A percentile compares a stretch with the other conserved stretches of the same genome.
These are phyloP conservation scores for Pipistrellus pipistrellus DNA, from an alignment of 2,797 vertebrate genomes.

Conservation along the genomic window DNA sequence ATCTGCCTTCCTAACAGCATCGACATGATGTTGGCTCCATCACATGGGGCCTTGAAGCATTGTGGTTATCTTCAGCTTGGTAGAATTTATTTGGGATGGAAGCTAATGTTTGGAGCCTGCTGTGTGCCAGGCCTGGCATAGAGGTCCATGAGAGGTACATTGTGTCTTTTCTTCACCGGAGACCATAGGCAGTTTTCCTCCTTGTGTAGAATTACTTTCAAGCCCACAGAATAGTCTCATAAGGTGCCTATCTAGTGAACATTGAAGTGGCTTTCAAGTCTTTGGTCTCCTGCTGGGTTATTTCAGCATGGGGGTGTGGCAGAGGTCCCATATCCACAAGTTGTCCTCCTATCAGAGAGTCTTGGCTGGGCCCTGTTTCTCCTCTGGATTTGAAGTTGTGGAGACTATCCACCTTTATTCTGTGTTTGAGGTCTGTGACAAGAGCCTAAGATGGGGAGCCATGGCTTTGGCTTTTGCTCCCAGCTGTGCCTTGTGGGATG, in stretches of 20 bases:
- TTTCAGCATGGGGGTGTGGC: rapidly evolving
- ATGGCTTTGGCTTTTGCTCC: neutral
- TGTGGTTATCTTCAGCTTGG: neutral
- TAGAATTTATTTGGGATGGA: neutral
- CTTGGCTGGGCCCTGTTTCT: neutral
- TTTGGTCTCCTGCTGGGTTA: neutral
- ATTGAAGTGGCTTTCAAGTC: neutral
- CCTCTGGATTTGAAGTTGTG: neutral
- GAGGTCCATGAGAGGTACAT: neutral
- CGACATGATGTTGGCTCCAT: rapidly evolving
- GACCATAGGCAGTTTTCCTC: neutral
- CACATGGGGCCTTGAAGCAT: neutral
- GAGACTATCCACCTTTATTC: neutral
- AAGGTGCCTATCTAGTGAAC: neutral
- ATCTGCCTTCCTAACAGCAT: neutral
- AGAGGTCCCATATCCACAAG: neutral
- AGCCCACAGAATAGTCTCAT: rapidly evolving
- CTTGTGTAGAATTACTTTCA: neutral
- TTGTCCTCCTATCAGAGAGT: neutral
- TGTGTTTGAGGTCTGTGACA: neutral
- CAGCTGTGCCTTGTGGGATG: neutral
- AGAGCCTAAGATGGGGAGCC: rapidly evolving
- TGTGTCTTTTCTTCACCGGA: neutral
- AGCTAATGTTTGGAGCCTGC: neutral
- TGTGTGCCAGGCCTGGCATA: too few species aligned